Evolutionary conservation across 1,140 invertebrate species (phyloP).

Genomic region (Cydia amplana): DNA sequence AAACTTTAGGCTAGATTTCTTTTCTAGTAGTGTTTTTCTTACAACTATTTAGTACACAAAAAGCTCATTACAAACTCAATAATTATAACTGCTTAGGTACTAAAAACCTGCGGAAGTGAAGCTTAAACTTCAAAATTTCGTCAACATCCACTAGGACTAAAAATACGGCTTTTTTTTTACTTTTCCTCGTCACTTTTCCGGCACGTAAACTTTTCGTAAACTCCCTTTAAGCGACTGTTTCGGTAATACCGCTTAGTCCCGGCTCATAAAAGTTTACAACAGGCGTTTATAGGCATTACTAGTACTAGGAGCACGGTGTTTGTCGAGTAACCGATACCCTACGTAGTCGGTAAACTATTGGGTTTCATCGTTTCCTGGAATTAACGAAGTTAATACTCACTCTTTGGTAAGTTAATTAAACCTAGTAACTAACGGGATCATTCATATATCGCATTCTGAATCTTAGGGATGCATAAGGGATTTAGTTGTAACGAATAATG

Average conservation of each 20-base stretch:
- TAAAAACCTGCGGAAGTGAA: neutral
- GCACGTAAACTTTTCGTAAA: constrained; percentile 4
- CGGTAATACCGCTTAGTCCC: constrained; percentile 1
- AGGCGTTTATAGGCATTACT: neutral
- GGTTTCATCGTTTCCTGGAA: neutral
- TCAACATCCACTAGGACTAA: neutral
- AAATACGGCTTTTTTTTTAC: neutral
- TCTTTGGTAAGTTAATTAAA: no score
- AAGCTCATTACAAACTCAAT: neutral
- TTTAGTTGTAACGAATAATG: no score
- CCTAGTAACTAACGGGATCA: no score
- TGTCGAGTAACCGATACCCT: neutral
- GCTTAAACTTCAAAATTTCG: neutral
- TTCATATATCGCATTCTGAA: no score
- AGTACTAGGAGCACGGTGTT: neutral
- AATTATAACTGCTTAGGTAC: neutral
- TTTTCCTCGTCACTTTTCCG: neutral
- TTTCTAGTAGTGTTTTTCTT: neutral
- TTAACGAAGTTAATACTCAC: no score
- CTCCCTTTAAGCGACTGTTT: neutral
- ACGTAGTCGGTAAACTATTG: neutral
- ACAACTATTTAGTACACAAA: no score
- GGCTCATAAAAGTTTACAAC: neutral
- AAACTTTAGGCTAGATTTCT: neutral
- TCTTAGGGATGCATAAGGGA: no score